A percentile compares a stretch with the other conserved stretches of the same genome.
phyloP scores from a whole-genome alignment of 2,113 vertebrate genomes.

The Chaetodon auriga region DNA sequence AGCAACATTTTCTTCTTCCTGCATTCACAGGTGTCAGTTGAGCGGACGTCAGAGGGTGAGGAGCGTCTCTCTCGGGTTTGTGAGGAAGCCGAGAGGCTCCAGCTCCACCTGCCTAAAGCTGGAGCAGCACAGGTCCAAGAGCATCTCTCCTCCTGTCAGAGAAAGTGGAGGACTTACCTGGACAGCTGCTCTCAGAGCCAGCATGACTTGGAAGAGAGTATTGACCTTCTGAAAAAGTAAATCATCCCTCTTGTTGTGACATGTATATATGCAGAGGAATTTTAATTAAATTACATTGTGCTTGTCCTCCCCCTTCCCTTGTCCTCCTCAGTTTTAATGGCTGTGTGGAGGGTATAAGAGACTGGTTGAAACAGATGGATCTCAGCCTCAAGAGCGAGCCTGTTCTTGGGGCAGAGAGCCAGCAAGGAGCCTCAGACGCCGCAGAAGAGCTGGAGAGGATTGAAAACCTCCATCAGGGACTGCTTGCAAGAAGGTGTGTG shows the following conservation, averaged over 20 bases:
- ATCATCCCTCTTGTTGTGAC: neutral
- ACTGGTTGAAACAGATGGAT: constrained; percentile 92
- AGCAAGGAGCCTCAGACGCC: constrained; percentile 87
- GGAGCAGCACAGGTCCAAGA: constrained; percentile 88
- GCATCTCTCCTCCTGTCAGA: constrained; percentile 87
- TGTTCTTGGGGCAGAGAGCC: constrained; percentile 83
- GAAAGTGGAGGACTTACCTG: constrained; percentile 89
- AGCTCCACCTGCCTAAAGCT: constrained; percentile 86
- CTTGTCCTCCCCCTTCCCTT: neutral
- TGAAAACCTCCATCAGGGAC: constrained; percentile 90
- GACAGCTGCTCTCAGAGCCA: constrained; percentile 87
- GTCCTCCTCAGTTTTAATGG: constrained; percentile 88
- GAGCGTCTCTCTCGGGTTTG: constrained; percentile 85
- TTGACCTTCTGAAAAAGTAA: constrained; percentile 84
- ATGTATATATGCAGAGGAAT: constrained; percentile 25
- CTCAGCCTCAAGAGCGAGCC: constrained; percentile 87
- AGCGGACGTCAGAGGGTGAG: constrained; percentile 86
- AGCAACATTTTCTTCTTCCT: neutral
- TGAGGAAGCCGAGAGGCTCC: constrained; percentile 90
- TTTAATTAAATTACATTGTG: constrained; percentile 18
- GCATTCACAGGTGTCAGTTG: constrained; percentile 82
- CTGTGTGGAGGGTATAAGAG: constrained; percentile 85
- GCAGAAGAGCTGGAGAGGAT: constrained; percentile 90
- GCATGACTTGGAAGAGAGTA: constrained; percentile 87
- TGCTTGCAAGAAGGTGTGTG: constrained; percentile 89